Evolutionary conservation across 2,888 invertebrate species (phyloP), one percentile per base, ranked within the genome.

Genomic region (Melinopterus prodromus): DNA sequence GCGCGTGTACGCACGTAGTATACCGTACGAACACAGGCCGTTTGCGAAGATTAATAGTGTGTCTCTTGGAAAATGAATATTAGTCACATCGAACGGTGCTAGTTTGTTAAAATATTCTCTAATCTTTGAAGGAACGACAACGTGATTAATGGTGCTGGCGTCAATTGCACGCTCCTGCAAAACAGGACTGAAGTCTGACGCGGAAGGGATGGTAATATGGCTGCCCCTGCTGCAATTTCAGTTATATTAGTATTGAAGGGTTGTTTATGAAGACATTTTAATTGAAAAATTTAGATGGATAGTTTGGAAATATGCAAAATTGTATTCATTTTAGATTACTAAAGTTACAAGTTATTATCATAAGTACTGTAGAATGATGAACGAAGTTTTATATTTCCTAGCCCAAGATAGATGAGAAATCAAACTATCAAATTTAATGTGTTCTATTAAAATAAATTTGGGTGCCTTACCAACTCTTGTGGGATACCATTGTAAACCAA

Each of bases 71-170:
- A 53, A 53, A 53, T 53, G 53, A 53, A 53, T 53, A 53, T 53
- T 53, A 53, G 53, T 53, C 53, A 53, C 53, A 53, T 53, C 53
- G 53, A 53, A 53, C 53, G 53, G 53, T 53, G 53, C 53, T 53
- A 53, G 53, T 53, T 53, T 53, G 53, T 53, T 53, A 53, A 53
- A 53, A 53, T 53, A 53, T 53, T 53, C 53, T 53, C 53, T 53
- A 53, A 53, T 53, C 53, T 53, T 53, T 53, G 12, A 12, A 7
- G 9, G 53, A 12, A 53, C 53, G 53, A 53, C 53, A 53, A 12
- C 53, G 5, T 53, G 53, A 53, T 53, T 53, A 53, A 53, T 53
- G 53, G 53, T 53, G 53, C 53, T 53, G 3, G 7, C 12, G 53
- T 53, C 53, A 53, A 53, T 53, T 53, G 53, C 53, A 53, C 53